A percentile compares a stretch with the other conserved stretches of the same genome.
phyloP scores from a whole-genome alignment of 2,888 invertebrate genomes.

The Coecobrya sp. region DNA sequence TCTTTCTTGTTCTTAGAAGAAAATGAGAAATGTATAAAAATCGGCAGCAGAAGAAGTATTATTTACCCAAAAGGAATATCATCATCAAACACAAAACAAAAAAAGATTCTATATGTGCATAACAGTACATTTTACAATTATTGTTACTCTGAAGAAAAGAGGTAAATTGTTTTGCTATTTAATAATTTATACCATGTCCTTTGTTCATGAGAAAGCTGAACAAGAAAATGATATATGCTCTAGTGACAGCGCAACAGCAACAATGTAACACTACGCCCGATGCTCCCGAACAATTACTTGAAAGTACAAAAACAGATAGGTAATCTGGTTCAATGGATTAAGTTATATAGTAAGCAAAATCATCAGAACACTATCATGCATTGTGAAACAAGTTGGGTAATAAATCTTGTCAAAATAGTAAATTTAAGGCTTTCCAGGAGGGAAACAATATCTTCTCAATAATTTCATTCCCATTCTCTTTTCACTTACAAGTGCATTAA shows the following conservation, averaged over 20 bases:
- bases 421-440: constrained; percentile 28
- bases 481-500: constrained; percentile 10
- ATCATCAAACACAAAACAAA: constrained; percentile 34
- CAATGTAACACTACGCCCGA: constrained; percentile 12
- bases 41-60: constrained; percentile 1
- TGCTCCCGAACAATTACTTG: background rate
- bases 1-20: constrained; percentile 36
- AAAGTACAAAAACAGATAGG: background rate
- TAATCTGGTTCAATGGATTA: constrained; percentile 42
- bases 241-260: constrained; percentile 41
- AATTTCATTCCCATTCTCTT: constrained; percentile 5
- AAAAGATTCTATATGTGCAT: background rate
- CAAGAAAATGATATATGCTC: constrained; percentile 39
- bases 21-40: constrained; percentile 13
- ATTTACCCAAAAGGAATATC: constrained; percentile 3
- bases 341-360: background rate
- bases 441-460: background rate
- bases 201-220: constrained; percentile 47
- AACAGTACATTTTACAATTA: background rate
- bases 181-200: background rate
- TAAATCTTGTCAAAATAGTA: constrained; percentile 60
- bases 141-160: constrained; percentile 12
- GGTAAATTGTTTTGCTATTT: constrained; percentile 2
- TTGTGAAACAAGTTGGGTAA: constrained; percentile 55
- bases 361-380: background rate